Evolutionary conservation across 2,888 invertebrate species (phyloP), one percentile per base, ranked within the genome.

Genomic region (Nomada fucata): DNA sequence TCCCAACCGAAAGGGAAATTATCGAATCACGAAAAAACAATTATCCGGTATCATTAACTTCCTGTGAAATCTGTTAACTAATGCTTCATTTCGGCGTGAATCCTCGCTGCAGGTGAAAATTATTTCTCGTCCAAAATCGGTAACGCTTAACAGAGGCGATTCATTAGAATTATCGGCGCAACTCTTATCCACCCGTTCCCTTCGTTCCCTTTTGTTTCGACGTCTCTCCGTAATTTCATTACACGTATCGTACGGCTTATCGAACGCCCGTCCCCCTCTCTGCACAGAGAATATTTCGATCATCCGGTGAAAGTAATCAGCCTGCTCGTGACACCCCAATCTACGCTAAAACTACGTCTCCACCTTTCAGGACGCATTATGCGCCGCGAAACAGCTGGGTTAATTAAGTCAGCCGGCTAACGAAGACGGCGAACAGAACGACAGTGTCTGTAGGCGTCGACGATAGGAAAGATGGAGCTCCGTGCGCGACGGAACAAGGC

Each of bases 351-450:
- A 0, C 5, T 64, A n/a, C 29, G 50, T 77, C 60, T 50, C 65
- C 50, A 44, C 13, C 13, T 61, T 1, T 36, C 53, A 26, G 44
- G 52, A 55, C 47, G 20, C 68, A 47, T 69, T 73, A 77, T 52
- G 29, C 29, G 64, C 53, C 70, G 26, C 65, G 65, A 76, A 84
- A 76, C 70, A 72, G 44, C 15, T 1, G 68, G 36, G 59, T 68
- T 86, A 86, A 87, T 87, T 84, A 82, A 80, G 86, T 87, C 79
- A 74, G 72, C 50, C 64, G 63, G 65, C 23, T 86, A 87, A 84
- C 79, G 77, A 84, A 86, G 86, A 83, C 42, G 61, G 71, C 68
- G 79, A 68, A 44, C 75, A 73, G 72, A 65, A 61, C 78, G 75
- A 63, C 65, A 79, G 20, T 60, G 60, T 75, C 63, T 68, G 69